Conservation (phyloP, 2,113 vertebrate species). For the Chamaea fasciata region DNA sequence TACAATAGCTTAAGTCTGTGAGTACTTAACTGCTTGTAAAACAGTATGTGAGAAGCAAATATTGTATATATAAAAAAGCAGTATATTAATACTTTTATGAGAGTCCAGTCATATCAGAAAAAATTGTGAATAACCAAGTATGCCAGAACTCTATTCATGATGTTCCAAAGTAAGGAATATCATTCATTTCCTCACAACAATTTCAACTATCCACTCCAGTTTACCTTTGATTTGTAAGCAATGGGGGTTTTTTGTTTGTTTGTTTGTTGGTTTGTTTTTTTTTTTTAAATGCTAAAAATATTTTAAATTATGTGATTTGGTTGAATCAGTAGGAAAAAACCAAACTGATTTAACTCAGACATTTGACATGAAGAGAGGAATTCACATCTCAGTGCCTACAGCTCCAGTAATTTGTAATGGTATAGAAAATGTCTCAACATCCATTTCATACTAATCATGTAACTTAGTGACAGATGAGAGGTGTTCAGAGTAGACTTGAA, state of each 20-base stretch:
- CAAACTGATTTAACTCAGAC: neutral
- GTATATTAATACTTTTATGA: neutral
- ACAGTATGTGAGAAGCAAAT: neutral
- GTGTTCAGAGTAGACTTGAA: neutral
- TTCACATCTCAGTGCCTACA: neutral
- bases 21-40: neutral
- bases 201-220: neutral
- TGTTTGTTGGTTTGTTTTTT: neutral
- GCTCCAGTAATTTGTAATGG: neutral
- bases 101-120: neutral
- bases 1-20: neutral
- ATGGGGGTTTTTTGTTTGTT: accelerated
- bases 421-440: neutral
- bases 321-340: neutral
- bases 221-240: neutral
- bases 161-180: neutral
- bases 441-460: neutral
- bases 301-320: neutral
- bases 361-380: neutral
- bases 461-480: neutral
- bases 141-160: neutral
- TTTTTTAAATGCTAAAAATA: neutral
- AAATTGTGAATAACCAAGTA: neutral
- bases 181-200: neutral
- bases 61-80: neutral